phyloP scores from a whole-genome alignment of 2,797 vertebrate species.

The Catamblyrhynchus diadema region DNA sequence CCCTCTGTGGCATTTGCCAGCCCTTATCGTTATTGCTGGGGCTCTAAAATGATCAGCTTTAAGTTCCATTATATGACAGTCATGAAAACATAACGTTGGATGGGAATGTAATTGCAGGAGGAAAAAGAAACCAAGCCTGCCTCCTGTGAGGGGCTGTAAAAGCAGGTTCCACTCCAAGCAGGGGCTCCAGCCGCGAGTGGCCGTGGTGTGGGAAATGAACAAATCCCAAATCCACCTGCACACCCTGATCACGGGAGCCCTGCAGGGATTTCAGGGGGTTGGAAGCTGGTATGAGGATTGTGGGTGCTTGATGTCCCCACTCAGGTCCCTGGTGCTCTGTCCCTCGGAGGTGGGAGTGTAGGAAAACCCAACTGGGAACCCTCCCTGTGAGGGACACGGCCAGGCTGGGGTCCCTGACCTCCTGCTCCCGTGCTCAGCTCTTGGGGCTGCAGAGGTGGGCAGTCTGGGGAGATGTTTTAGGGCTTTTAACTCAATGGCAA shows the following conservation, averaged over 20 bases:
- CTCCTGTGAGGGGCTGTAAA: neutral
- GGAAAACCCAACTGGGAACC: neutral
- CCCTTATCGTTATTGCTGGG: neutral
- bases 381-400: fast-evolving
- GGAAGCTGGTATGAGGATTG: fast-evolving
- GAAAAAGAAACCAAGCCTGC: neutral
- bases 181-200: neutral
- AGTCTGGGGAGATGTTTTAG: neutral
- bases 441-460: neutral
- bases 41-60: conserved; percentile 21
- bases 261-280: neutral
- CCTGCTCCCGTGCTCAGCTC: neutral
- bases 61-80: neutral
- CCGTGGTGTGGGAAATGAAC: neutral
- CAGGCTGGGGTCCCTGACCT: neutral
- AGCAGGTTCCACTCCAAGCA: neutral
- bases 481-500: neutral
- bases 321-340: neutral
- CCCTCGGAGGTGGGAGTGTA: fast-evolving
- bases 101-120: neutral
- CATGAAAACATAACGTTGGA: conserved; percentile 4
- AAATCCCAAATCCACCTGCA: neutral
- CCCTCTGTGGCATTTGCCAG: conserved; percentile 10
- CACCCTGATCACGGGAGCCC: neutral
- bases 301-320: neutral